Base-by-base conservation (phyloP, 2,113 vertebrate species). In the Alligator mississippiensis region DNA sequence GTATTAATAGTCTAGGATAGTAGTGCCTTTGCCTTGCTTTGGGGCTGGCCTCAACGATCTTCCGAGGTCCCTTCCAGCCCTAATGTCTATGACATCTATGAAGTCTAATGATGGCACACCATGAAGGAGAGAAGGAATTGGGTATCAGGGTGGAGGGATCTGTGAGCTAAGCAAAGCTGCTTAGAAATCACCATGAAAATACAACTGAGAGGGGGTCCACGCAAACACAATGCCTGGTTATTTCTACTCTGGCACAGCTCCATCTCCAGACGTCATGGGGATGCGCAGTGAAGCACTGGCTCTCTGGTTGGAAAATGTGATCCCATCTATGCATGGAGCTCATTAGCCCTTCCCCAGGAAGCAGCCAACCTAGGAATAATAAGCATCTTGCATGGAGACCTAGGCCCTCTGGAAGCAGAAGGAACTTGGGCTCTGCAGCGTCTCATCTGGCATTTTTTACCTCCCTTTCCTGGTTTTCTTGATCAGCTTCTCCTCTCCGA, bases 351-450 rank as follows among this genome's bases (percentile, higher is more conserved):
- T 89, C 18, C 4, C 25, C 4, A 34, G 22, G 3, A 80, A 88
- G 25, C 24, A 64, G 30, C 30, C 68, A 77, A 30, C 72, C 22
- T 15, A 59, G 77, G 64, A 66, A 54, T 63, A 27, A 80, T 0
- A 57, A 80, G 25, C 24, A 47, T 27, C 66, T 88, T 0, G 0
- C 60, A 25, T n/a, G 61, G 58, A 0, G 1, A 3, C 78, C 34
- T 6, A 9, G 9, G 4, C 54, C n/a, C 22, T 66, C 76, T 54
- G 62, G 63, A 84, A 81, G 38, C 27, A 93, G 62, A 11, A 85
- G 75, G 18, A 57, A 9, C 13, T 78, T 66, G 9, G 9, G 34
- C 47, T 72, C 62, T 34, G 11, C 5, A 11, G 54, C 15, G 17
- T 86, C 61, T 28, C 25, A 18, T 27, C 74, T 80, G 61, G 58